Base-by-base conservation (phyloP, 2,888 invertebrate genomes). In the Bhutanitis thaidina region DNA sequence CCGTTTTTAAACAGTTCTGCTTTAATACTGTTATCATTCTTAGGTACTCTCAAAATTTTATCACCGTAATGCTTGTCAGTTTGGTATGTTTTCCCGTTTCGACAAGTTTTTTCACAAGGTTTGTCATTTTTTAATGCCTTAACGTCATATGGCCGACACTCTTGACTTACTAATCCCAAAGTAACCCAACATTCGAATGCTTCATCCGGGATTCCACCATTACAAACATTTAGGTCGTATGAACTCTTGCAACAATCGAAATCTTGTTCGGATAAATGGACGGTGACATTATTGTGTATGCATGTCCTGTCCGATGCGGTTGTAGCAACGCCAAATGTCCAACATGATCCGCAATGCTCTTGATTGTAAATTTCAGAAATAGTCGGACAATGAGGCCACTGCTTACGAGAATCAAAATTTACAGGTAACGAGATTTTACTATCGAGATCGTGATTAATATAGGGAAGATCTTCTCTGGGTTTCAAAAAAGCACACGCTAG, bases 331-430 rank as follows among this genome's bases (percentile, higher is more conserved):
- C 94, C 95, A 74, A 95, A 94, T 0, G 95, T 95, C 95, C 95
- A 96, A 77, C 96, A 96, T 5, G 95, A 95, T 13, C 96, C 96
- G 73, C 96, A 96, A n/a, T 92, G 91, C 3, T 93, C 94, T 50
- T 95, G 95, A 77, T 95, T 94, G 52, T 94, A 84, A 52, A 95
- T 91, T 78, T 94, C 93, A 13, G 78, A 75, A 54, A 96, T 91
- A 0, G 95, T 93, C 0, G 94, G 93, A 68, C 96, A 96, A 57
- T 94, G 65, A 38, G 48, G 15, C 47, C 53, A 57, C 34, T 44
- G 35, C 25, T 47, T n/a, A 3, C 45, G 45, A 16, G 45, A 7
- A 12, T 45, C 45, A 15, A 45, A 38, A n/a, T 45, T 30, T 0
- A 0, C 27, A 0, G 45, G 45, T 8, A 45, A 12, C 9, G 39